These are phyloP conservation scores for Rhadina sibilatrix DNA, from an alignment of 2,113 vertebrate genomes.

Conservation along the genomic window DNA sequence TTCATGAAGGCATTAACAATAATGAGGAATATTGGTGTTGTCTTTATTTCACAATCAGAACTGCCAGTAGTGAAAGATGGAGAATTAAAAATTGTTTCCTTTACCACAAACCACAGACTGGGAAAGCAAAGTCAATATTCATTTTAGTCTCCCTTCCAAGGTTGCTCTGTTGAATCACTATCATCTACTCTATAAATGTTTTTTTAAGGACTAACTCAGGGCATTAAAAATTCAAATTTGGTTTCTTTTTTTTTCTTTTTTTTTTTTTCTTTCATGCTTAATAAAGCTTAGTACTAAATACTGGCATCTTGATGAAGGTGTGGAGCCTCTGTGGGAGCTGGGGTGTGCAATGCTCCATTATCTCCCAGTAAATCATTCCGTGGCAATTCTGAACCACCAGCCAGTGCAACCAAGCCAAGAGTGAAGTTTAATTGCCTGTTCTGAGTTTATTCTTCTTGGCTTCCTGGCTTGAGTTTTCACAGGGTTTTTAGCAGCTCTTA, in stretches of 20 bases:
- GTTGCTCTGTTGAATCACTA: background rate
- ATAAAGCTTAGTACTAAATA: background rate
- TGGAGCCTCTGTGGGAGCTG: background rate
- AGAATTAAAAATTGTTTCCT: background rate
- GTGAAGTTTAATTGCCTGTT: background rate
- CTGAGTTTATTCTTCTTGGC: background rate
- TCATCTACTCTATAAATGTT: background rate
- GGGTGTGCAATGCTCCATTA: background rate
- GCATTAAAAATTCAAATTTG: background rate
- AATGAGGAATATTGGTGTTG: background rate
- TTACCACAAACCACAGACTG: background rate
- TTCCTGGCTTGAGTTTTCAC: background rate
- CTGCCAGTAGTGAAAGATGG: background rate
- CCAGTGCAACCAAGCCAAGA: background rate
- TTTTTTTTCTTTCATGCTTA: background rate
- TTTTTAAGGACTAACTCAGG: background rate
- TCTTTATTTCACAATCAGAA: slow-evolving; percentile 3
- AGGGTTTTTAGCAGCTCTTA: background rate
- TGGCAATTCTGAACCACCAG: background rate
- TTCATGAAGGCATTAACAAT: background rate
- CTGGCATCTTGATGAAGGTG: background rate
- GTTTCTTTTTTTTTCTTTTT: background rate
- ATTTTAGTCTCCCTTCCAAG: background rate
- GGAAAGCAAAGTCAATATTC: background rate
- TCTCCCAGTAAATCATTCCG: background rate